phyloP scores from a whole-genome alignment of 2,113 vertebrate genomes.

The Eublepharis macularius region DNA sequence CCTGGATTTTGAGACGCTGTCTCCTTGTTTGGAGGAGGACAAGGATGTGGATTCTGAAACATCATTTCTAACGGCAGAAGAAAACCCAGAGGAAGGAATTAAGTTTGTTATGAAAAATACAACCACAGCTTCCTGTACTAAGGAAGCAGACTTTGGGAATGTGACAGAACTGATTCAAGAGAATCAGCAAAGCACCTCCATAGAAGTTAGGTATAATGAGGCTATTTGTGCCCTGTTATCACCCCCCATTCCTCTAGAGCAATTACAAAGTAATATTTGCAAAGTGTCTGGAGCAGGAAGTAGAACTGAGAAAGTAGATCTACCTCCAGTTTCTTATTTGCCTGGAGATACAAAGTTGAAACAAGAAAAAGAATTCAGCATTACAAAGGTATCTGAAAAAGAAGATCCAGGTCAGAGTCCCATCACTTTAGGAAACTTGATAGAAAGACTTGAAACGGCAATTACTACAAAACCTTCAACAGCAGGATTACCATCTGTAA shows the following conservation, averaged over 20 bases:
- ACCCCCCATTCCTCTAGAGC: constrained; percentile 54
- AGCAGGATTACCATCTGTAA: constrained; percentile 77
- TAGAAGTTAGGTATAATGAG: constrained; percentile 57
- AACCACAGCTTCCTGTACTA: constrained; percentile 58
- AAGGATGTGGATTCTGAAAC: constrained; percentile 54
- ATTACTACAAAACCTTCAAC: constrained; percentile 54
- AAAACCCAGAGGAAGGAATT: constrained; percentile 60
- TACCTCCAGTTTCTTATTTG: constrained; percentile 58
- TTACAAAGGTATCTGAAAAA: constrained; percentile 67
- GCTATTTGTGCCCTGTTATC: constrained; percentile 59
- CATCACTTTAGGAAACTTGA: constrained; percentile 69
- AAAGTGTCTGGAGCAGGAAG: constrained; percentile 50
- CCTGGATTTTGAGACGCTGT: constrained; percentile 62
- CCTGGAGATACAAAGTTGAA: constrained; percentile 58
- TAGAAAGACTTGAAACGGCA: constrained; percentile 69
- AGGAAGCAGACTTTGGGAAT: constrained; percentile 62
- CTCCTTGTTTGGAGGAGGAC: constrained; percentile 64
- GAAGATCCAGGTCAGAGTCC: constrained; percentile 69
- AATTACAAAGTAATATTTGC: constrained; percentile 57
- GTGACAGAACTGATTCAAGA: constrained; percentile 53
- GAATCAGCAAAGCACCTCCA: constrained; percentile 59
- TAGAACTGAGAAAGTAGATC: constrained; percentile 55
- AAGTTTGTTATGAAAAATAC: constrained; percentile 64
- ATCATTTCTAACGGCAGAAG: constrained; percentile 57
- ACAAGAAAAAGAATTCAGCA: constrained; percentile 63